These are phyloP conservation scores for Amaurobius ferox DNA, from an alignment of 2,888 invertebrate genomes.

Conservation along the genomic window DNA sequence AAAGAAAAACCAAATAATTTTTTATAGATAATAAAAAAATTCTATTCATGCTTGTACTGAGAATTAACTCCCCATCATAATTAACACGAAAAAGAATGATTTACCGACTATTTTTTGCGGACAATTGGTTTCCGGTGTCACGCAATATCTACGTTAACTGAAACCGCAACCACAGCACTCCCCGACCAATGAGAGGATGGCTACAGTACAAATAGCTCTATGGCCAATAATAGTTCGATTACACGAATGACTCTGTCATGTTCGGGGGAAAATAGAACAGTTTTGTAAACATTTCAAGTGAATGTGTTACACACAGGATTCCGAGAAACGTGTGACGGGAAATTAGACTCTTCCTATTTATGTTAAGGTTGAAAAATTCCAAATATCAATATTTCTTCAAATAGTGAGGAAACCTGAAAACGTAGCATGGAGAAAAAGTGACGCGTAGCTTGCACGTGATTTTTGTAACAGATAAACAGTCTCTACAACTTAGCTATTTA, in stretches of 20 bases:
- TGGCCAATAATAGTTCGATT: background rate
- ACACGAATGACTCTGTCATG: background rate
- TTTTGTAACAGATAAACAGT: too few species aligned
- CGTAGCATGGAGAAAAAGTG: too few species aligned
- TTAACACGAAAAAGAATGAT: conserved; percentile 6
- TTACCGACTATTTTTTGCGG: background rate
- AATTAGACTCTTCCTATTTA: too few species aligned
- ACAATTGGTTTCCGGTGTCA: background rate
- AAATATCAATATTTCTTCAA: too few species aligned
- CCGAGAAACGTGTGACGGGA: too few species aligned
- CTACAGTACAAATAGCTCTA: background rate
- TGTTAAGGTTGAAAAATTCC: too few species aligned
- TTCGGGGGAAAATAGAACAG: background rate
- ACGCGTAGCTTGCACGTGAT: too few species aligned
- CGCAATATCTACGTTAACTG: background rate
- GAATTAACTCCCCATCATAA: background rate
- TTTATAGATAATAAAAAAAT: background rate
- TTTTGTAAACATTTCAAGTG: too few species aligned
- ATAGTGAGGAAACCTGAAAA: too few species aligned
- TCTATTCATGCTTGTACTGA: background rate
- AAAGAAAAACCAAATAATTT: too few species aligned
- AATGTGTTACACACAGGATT: too few species aligned
- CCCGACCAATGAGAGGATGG: background rate
- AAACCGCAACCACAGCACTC: background rate
- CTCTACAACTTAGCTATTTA: too few species aligned